Evolutionary conservation across 2,888 invertebrate species (phyloP).

Genomic region (Tenthredo scrophulariae): DNA sequence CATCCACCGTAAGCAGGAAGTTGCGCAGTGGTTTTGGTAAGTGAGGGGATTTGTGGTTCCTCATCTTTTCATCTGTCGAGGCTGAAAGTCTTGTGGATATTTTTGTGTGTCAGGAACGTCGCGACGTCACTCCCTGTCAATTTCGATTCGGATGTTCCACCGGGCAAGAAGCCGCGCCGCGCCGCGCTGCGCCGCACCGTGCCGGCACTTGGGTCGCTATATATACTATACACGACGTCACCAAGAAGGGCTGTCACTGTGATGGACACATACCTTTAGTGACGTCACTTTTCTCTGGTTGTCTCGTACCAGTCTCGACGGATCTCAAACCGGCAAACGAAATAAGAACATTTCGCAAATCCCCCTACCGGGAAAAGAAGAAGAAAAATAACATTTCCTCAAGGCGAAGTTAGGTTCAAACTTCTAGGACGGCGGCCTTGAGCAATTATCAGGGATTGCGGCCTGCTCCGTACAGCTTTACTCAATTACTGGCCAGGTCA

Average conservation of each 20-base stretch:
- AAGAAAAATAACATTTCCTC: slow-evolving; percentile 11
- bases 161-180: slow-evolving; percentile 33
- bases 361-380: not conserved
- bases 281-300: slow-evolving; percentile 58
- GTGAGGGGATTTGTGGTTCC: not conserved
- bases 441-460: slow-evolving; percentile 24
- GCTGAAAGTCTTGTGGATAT: slow-evolving; percentile 27
- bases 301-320: slow-evolving; percentile 10
- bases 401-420: not conserved
- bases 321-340: not conserved
- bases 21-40: not conserved
- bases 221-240: not conserved
- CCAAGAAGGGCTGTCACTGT: slow-evolving; percentile 60
- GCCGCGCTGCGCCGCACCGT: slow-evolving; percentile 32
- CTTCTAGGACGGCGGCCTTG: not conserved
- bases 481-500: slow-evolving; percentile 4
- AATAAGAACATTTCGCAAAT: slow-evolving; percentile 3
- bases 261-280: slow-evolving; percentile 62
- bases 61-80: not conserved
- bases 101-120: slow-evolving; percentile 18
- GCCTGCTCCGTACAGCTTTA: slow-evolving; percentile 1
- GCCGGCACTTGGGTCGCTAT: slow-evolving; percentile 1
- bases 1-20: not conserved
- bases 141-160: slow-evolving; percentile 51
- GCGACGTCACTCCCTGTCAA: slow-evolving; percentile 58